Evolutionary conservation across 1,140 invertebrate species (phyloP).

Genomic region (Pygmarrhopalites habei): DNA sequence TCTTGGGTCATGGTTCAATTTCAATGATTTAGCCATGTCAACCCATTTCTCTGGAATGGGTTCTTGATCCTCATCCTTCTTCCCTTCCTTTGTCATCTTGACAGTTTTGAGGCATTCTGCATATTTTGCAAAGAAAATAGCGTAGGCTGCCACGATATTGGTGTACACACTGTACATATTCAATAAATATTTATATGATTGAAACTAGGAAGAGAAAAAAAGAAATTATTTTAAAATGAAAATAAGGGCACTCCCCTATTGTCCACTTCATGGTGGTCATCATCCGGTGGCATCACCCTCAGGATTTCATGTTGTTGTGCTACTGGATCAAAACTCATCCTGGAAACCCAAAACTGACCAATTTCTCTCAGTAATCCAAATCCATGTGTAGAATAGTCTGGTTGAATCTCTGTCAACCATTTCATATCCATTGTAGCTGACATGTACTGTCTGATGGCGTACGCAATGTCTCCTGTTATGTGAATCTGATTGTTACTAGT

Average conservation of each 20-base stretch:
- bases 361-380: constrained; percentile 41
- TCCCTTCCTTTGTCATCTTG: not conserved
- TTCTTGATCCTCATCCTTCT: constrained; percentile 7
- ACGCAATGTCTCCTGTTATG: constrained; percentile 46
- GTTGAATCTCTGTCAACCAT: constrained; percentile 32
- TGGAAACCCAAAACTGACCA: constrained; percentile 45
- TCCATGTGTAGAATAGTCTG: constrained; percentile 26
- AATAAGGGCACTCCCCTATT: too few relatives aligned
- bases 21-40: constrained; percentile 33
- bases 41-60: constrained; percentile 38
- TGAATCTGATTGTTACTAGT: constrained; percentile 41
- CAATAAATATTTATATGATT: too few relatives aligned
- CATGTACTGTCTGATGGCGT: constrained; percentile 46
- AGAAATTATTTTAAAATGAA: too few relatives aligned
- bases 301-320: constrained; percentile 38
- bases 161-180: constrained; percentile 43
- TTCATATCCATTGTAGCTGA: constrained; percentile 36
- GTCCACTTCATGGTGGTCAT: constrained; percentile 41
- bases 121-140: constrained; percentile 41
- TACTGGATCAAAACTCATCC: constrained; percentile 23
- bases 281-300: constrained; percentile 50
- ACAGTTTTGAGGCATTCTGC: not conserved
- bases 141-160: constrained; percentile 44
- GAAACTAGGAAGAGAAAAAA: too few relatives aligned
- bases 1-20: constrained; percentile 35